A percentile compares a stretch with the other conserved stretches of the same genome.
phyloP scores from a whole-genome alignment of 2,888 invertebrate genomes.

The Leptinotarsa rubiginosa region DNA sequence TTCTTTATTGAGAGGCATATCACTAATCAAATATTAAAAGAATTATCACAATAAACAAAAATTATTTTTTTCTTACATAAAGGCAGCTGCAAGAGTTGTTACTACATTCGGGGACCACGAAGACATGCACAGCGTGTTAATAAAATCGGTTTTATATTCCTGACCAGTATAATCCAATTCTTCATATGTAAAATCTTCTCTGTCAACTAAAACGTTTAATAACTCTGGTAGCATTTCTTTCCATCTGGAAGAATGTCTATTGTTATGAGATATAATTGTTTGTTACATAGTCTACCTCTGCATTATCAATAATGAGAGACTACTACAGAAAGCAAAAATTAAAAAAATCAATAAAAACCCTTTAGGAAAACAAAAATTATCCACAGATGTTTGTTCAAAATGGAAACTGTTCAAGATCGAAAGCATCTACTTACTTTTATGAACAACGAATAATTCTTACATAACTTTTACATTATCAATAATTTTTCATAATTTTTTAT shows the following conservation, averaged over 20 bases:
- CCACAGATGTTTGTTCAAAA: no score
- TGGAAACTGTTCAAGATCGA: no score
- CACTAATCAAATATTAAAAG: conserved; percentile 62
- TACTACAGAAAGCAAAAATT: no score
- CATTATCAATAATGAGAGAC: no score
- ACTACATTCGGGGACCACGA: conserved; percentile 72
- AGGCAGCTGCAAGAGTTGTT: conserved; percentile 76
- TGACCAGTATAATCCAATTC: conserved; percentile 71
- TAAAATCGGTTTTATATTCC: conserved; percentile 73
- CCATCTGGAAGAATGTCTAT: conserved; percentile 69
- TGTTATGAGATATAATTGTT: not conserved
- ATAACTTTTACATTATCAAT: no score
- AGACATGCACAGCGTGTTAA: conserved; percentile 72
- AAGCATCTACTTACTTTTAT: no score
- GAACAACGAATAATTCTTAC: no score
- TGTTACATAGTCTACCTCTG: no score
- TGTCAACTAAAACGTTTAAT: conserved; percentile 69
- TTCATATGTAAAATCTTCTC: conserved; percentile 70
- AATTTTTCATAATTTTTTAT: no score
- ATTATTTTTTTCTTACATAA: conserved; percentile 68
- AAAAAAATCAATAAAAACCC: no score
- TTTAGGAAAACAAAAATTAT: no score
- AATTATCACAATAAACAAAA: not conserved
- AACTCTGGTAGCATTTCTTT: conserved; percentile 76
- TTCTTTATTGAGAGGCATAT: conserved; percentile 71